These are phyloP conservation scores for Lasioglossum figueresi DNA, from an alignment of 2,888 invertebrate species.

Conservation along the genomic window DNA sequence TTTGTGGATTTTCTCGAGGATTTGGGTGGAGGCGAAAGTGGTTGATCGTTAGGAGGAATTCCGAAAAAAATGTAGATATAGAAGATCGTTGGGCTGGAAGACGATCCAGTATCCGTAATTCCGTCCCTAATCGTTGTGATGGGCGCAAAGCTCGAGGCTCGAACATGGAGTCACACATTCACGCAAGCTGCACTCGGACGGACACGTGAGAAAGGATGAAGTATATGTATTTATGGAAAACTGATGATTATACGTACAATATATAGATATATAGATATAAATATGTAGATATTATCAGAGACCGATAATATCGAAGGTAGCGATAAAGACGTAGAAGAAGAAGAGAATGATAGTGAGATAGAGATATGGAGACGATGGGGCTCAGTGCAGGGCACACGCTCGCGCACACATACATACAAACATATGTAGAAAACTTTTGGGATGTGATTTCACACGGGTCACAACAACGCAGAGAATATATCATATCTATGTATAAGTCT, in stretches of 20 bases:
- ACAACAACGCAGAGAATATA: slow-evolving; percentile 89
- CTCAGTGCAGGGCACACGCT: slow-evolving; percentile 81
- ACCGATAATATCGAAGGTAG: slow-evolving; percentile 36
- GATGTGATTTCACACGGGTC: slow-evolving; percentile 90
- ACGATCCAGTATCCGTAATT: slow-evolving; percentile 17
- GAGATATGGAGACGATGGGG: slow-evolving; percentile 45
- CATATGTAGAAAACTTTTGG: slow-evolving; percentile 84
- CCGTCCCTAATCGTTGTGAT: slow-evolving; percentile 36
- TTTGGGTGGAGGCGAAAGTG: neutral
- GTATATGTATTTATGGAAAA: slow-evolving; percentile 3
- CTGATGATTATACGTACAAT: neutral
- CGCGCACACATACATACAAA: slow-evolving; percentile 84
- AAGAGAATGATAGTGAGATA: slow-evolving; percentile 43
- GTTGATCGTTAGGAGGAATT: neutral
- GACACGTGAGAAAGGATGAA: slow-evolving; percentile 74
- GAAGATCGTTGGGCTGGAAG: slow-evolving; percentile 12
- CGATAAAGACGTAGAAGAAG: slow-evolving; percentile 35
- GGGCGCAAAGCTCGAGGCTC: slow-evolving; percentile 63
- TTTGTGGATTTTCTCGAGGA: neutral
- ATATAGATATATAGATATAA: neutral
- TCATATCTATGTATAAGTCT: slow-evolving; percentile 72
- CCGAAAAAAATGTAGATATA: slow-evolving; percentile 11
- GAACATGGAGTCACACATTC: slow-evolving; percentile 75
- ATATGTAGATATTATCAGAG: slow-evolving; percentile 29
- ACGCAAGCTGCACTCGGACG: slow-evolving; percentile 82